Evolutionary conservation across 2,113 vertebrate species (phyloP), one percentile per base, ranked within the genome.

Genomic region (Coturnix japonica): DNA sequence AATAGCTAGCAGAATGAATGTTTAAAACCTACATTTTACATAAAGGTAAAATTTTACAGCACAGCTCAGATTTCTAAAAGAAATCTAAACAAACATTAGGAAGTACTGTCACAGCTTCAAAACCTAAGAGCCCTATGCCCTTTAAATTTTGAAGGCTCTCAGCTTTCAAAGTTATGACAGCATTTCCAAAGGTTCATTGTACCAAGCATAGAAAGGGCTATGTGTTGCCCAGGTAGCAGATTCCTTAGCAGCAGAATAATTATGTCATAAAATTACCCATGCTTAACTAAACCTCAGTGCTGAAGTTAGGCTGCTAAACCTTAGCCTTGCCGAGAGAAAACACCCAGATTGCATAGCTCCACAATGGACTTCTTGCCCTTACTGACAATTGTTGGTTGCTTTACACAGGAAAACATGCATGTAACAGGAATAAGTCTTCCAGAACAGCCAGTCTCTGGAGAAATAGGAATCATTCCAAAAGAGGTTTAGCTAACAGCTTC

Each of bases 11-110:
- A 35, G 53, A 91, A 66, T 46, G 59, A 96, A 89, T 82, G 79
- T 65, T 81, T 5, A 78, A 88, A 78, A 16, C 33, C 93, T 94
- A 71, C 31, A 35, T 18, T 91, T n/a, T n/a, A n/a, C 77, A 89
- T 51, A 35, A 35, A 90, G 20, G 74, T 76, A 25, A 8, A 77
- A 66, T 37, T 74, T 91, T 84, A 57, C 72, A 53, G 39, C 73
- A 64, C 23, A 78, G 71, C 56, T 57, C n/a, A 11, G 16, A 56
- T 91, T 65, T 82, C 63, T 25, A 60, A 93, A 94, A 71, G 69
- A n/a, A 17, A 44, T 11, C 26, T 71, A 28, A 89, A 71, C 35
- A 26, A 89, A 74, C 47, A 84, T 57, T 31, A 14, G 2, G 11
- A 41, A 90, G 8, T 79, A 14, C 66, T 84, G 72, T 33, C 37